Base-by-base conservation (phyloP, 1,140 invertebrate species). In the Panagrolaimus sp. region DNA sequence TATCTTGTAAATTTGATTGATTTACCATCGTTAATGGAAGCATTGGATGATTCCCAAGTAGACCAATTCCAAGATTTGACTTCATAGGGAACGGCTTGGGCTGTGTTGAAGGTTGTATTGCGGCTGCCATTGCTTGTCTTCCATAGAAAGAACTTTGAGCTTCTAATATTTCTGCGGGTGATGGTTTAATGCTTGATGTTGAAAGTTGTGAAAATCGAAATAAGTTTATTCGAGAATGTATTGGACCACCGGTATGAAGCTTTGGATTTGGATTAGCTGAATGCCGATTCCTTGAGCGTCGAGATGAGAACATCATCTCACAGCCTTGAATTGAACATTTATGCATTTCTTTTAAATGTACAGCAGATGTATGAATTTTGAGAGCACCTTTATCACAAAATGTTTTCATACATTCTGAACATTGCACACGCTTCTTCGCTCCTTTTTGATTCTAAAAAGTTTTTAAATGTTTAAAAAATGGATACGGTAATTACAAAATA, bases 361-460 rank as follows among this genome's bases (percentile, higher is more conserved):
- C 96, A 0, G 96, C 96, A 61, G 93, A 96, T 82, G 97, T 98
- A 82, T 99, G 96, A 27, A 99, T 99, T 85, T 99, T 99, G 0
- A 99, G 86, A 1, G 96, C 96, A 64, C 93, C 93, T 86, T 98
- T 99, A 86, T 99, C 96, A 87, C 96, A 98, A 85, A 98, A 98
- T 38, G 95, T 98, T 85, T 98, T 98, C 66, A 96, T 86, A 82
- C 96, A 98, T 42, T 96, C 93, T 78, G 96, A 93, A 84, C 96
- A 98, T 80, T 97, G 92, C 5, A 98, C 95, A 69, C 96, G 87
- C 83, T 97, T 96, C 53, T 74, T 74, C 0, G 11, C 16, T 31
- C 16, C 14, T 27, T 63, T 63, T 27, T 57, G 51, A 57, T 5
- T 9, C 20, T 23, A 57, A 57, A 57, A 27, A 57, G 9, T 57